These are phyloP conservation scores for Talpa occidentalis DNA, from an alignment of 2,113 vertebrate species.

Conservation along the genomic window DNA sequence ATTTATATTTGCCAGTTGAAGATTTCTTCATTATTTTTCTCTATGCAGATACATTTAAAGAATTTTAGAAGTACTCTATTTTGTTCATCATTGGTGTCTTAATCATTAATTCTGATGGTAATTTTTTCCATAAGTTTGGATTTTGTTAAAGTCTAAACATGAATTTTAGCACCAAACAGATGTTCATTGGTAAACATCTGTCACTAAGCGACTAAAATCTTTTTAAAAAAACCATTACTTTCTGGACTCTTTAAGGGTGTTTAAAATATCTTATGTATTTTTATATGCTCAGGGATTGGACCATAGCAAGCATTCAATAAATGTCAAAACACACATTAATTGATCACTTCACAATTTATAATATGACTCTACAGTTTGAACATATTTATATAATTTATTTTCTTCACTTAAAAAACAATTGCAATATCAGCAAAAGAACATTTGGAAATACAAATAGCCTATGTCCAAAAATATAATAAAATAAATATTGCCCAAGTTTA, in stretches of 20 bases:
- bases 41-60: constrained; percentile 54
- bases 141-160: not conserved
- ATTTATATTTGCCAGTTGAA: constrained; percentile 79
- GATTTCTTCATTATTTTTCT: constrained; percentile 59
- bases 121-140: not conserved
- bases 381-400: not conserved
- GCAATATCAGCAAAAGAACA: not conserved
- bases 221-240: not conserved
- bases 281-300: not conserved
- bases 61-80: not conserved
- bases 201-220: not conserved
- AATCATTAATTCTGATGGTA: not conserved
- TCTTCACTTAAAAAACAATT: not conserved
- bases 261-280: not conserved
- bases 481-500: not conserved
- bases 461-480: not conserved
- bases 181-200: not conserved
- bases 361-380: not conserved
- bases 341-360: not conserved
- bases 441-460: not conserved
- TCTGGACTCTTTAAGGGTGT: not conserved
- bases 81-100: not conserved
- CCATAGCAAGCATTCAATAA: not conserved
- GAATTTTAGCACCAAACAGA: not conserved
- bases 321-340: not conserved